These are phyloP conservation scores for Piprites chloris DNA, from an alignment of 2,113 vertebrate species.

Conservation along the genomic window DNA sequence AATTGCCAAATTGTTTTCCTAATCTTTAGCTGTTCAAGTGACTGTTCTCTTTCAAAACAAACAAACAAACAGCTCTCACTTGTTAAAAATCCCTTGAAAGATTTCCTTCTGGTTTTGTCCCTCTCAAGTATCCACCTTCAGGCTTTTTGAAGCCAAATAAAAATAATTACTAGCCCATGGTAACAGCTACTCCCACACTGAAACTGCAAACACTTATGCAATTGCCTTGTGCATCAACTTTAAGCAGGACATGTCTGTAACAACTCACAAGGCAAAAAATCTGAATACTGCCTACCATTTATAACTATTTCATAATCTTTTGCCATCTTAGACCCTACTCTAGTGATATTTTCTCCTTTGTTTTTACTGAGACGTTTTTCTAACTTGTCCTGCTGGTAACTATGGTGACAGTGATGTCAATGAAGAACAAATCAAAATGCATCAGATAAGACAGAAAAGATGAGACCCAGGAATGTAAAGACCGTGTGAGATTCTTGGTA, in stretches of 20 bases:
- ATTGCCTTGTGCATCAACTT: not conserved
- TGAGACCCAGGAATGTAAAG: not conserved
- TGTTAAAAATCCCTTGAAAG: not conserved
- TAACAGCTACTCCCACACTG: not conserved
- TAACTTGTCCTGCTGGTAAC: constrained; percentile 33
- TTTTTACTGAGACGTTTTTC: not conserved
- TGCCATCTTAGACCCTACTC: not conserved
- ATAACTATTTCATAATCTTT: not conserved
- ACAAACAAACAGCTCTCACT: not conserved
- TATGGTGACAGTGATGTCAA: constrained; percentile 36
- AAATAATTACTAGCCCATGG: not conserved
- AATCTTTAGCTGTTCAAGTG: not conserved
- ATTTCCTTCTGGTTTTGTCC: not conserved
- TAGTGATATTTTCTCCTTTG: constrained; percentile 9
- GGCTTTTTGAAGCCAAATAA: not conserved
- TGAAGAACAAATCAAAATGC: not conserved
- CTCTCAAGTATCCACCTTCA: not conserved
- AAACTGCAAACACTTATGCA: not conserved
- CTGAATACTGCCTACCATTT: not conserved
- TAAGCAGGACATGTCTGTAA: not conserved
- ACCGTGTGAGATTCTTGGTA: not conserved
- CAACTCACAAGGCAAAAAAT: not conserved
- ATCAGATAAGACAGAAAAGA: not conserved
- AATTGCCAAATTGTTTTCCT: not conserved
- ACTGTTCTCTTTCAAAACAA: not conserved